Base-by-base conservation (phyloP, 2,888 invertebrate genomes). In the Hetaerina titia region DNA sequence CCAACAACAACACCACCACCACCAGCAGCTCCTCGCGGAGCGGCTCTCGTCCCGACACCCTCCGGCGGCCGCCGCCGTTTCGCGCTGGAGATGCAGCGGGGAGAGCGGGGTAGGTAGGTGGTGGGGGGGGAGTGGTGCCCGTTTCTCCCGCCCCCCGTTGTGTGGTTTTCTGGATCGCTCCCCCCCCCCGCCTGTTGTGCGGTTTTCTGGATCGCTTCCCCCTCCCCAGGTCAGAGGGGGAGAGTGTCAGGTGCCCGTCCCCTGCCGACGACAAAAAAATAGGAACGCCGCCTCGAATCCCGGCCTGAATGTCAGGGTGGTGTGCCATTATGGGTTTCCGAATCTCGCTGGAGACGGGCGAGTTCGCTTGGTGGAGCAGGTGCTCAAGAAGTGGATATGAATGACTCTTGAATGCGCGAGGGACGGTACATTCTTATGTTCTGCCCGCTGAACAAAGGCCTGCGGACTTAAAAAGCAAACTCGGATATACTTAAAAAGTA, bases 101-200 rank as follows among this genome's bases (percentile, higher is more conserved):
- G 89, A 89, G 89, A 89, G 89, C 19, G 89, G 89, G 89, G 89
- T 89, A 89, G 25, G 81, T 81, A 81, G 31, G 81, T 22, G 81
- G 4, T n/a, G 74, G 74, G 6, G 1, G 22, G 69, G 69, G 69
- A 15, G 31, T 22, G n/a, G 69, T 7, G 45, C 45, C 45, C 45
- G 45, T 45, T 45, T 45, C 45, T 45, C 4, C 45, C 45, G 2
- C 45, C 45, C 4, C 45, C 45, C 45, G 2, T 4, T 45, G 45
- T 45, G 45, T 45, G 45, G 45, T 45, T 45, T 45, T 45, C 45
- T 45, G 45, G 45, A 45, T 45, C 45, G 45, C 45, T 4, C 45
- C 45, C 45, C 45, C 45, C 45, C 4, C 45, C 45, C 45, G 1
- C 45, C 45, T n/a, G 2, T 4, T 45, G 45, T n/a, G n/a, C n/a